phyloP scores from a whole-genome alignment of 1,140 invertebrate species.

The Drosophila yakuba region DNA sequence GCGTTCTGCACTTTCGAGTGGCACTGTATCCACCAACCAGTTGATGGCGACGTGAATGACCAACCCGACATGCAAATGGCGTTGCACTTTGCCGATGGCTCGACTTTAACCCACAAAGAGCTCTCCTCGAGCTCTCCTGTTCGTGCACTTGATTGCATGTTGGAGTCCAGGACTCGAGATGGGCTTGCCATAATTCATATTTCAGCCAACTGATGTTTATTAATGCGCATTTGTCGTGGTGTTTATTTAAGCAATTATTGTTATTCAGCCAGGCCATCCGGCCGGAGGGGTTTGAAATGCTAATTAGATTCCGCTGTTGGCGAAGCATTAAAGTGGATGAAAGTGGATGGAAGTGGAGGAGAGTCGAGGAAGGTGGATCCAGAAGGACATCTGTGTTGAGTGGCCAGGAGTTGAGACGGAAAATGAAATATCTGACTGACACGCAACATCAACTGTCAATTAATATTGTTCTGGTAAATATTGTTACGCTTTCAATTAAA shows the following conservation, averaged over 20 bases:
- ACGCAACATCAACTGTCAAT: slow-evolving; percentile 52
- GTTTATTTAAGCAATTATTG: slow-evolving; percentile 78
- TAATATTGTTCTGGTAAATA: slow-evolving; percentile 38
- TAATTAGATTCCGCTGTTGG: slow-evolving; percentile 65
- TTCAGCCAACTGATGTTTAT: slow-evolving; percentile 55
- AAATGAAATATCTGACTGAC: slow-evolving; percentile 42
- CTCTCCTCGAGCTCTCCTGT: neutral
- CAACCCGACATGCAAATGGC: slow-evolving; percentile 35
- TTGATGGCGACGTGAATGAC: slow-evolving; percentile 41
- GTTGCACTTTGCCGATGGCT: slow-evolving; percentile 12
- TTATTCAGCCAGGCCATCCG: slow-evolving; percentile 40
- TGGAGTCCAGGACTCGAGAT: slow-evolving; percentile 16
- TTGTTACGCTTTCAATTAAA: slow-evolving; percentile 52
- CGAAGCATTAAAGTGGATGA: slow-evolving; percentile 10
- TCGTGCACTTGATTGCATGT: slow-evolving; percentile 72
- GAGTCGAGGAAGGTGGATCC: neutral
- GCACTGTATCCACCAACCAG: slow-evolving; percentile 26
- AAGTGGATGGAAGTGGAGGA: neutral
- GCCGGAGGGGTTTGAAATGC: slow-evolving; percentile 35
- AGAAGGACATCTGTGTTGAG: slow-evolving; percentile 33
- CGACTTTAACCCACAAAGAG: neutral
- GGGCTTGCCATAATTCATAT: slow-evolving; percentile 49
- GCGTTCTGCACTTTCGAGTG: neutral
- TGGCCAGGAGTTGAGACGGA: slow-evolving; percentile 36
- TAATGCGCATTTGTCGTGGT: slow-evolving; percentile 69